phyloP scores from a whole-genome alignment of 2,888 invertebrate genomes.

The Conops quadrifasciatus region DNA sequence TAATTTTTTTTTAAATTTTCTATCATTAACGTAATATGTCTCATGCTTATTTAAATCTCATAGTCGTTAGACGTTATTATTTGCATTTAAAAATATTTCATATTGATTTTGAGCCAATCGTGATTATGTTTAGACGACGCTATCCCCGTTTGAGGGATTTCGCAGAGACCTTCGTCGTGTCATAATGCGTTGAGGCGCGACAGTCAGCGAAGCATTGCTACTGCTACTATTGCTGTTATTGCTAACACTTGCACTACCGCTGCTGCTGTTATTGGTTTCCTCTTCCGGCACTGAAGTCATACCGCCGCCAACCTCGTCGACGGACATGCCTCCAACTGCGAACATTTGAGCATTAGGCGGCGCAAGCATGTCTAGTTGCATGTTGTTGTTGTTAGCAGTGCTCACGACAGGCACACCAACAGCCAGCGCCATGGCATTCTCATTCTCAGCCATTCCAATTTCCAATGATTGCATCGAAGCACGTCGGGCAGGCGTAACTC shows the following conservation, averaged over 20 bases:
- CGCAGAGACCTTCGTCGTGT: constrained; percentile 58
- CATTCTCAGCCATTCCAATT: constrained; percentile 43
- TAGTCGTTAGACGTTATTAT: neutral
- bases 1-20: too few relatives aligned
- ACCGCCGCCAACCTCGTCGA: constrained; percentile 48
- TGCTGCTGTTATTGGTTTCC: constrained; percentile 34
- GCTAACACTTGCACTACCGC: constrained; percentile 22
- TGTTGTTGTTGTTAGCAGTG: constrained; percentile 33
- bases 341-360: constrained; percentile 9
- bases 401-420: neutral
- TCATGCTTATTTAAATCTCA: too few relatives aligned
- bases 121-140: constrained; percentile 42
- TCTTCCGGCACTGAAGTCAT: constrained; percentile 39
- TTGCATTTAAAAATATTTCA: neutral
- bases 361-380: constrained; percentile 15
- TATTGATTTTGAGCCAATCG: neutral
- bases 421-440: constrained; percentile 12
- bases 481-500: constrained; percentile 49
- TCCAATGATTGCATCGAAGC: constrained; percentile 47
- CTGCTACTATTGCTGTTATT: constrained; percentile 34
- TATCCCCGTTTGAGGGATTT: constrained; percentile 55
- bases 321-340: constrained; percentile 52
- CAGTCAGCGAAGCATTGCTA: constrained; percentile 38
- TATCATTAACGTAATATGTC: too few relatives aligned
- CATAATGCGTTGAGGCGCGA: constrained; percentile 51